A percentile compares a stretch with the other conserved stretches of the same genome.
Conservation (phyloP, 2,113 vertebrate genomes). For the Arenaria interpres region DNA sequence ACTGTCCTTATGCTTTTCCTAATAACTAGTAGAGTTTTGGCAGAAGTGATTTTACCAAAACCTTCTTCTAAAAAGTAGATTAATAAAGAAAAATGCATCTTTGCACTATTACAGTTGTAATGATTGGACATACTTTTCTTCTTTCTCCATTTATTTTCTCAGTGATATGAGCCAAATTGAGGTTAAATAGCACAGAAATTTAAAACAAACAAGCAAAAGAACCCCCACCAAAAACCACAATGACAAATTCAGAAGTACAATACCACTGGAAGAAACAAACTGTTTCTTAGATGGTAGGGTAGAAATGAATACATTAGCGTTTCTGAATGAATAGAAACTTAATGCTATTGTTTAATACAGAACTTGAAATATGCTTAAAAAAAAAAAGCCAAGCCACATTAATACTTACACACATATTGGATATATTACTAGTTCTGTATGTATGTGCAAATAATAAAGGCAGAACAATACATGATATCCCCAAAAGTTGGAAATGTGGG, state of each 20-base stretch:
- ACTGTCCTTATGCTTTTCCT: background rate
- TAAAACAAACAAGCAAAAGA: background rate
- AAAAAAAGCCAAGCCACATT: background rate
- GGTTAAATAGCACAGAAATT: background rate
- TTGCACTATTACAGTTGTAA: background rate
- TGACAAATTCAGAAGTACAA: background rate
- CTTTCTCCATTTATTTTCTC: background rate
- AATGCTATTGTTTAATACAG: background rate
- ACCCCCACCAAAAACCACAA: background rate
- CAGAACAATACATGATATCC: background rate
- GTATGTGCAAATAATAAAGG: background rate
- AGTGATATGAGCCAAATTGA: background rate
- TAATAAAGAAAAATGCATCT: background rate
- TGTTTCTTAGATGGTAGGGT: background rate
- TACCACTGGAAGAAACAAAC: background rate
- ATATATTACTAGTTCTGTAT: background rate
- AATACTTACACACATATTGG: background rate
- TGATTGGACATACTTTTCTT: background rate
- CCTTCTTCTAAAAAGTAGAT: background rate
- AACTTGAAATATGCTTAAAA: background rate
- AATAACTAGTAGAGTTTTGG: background rate
- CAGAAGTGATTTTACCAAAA: background rate
- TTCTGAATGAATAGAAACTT: background rate
- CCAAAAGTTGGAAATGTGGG: background rate
- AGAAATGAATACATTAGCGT: background rate